A percentile compares a stretch with the other conserved stretches of the same genome.
Conservation (phyloP, 2,797 vertebrate genomes). For the Microhierax caerulescens region DNA sequence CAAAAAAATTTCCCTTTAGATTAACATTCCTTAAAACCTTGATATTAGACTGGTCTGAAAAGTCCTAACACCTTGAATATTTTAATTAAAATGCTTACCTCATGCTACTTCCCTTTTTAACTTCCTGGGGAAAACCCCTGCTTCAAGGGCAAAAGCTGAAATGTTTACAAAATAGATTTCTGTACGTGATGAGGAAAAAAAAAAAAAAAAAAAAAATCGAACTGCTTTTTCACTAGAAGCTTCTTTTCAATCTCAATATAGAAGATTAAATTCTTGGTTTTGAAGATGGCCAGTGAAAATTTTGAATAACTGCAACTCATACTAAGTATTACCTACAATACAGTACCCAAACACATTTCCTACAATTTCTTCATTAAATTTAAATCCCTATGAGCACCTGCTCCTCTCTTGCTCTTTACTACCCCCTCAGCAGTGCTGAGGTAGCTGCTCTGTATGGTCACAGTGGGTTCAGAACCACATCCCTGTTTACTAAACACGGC, state of each 20-base stretch:
- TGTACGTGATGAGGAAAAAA: neutral
- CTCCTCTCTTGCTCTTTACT: neutral
- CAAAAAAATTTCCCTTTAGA: neutral
- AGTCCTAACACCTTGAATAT: neutral
- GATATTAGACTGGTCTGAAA: neutral
- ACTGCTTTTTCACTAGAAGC: neutral
- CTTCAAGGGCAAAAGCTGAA: neutral
- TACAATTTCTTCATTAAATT: neutral
- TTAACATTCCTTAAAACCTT: neutral
- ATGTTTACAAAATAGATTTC: neutral
- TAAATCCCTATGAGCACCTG: neutral
- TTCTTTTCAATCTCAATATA: neutral
- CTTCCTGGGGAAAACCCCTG: neutral
- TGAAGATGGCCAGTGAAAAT: neutral
- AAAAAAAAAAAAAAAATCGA: neutral
- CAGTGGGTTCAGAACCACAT: neutral
- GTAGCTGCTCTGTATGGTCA: neutral
- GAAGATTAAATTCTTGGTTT: neutral
- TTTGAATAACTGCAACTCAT: neutral
- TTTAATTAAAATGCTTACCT: neutral
- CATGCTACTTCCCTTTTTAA: neutral
- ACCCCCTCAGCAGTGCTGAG: neutral
- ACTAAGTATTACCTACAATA: too few species aligned
- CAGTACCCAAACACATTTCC: rapidly evolving
- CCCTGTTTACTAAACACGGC: too few species aligned